Evolutionary conservation across 2,888 invertebrate species (phyloP).

Genomic region (Leptothorax acervorum): DNA sequence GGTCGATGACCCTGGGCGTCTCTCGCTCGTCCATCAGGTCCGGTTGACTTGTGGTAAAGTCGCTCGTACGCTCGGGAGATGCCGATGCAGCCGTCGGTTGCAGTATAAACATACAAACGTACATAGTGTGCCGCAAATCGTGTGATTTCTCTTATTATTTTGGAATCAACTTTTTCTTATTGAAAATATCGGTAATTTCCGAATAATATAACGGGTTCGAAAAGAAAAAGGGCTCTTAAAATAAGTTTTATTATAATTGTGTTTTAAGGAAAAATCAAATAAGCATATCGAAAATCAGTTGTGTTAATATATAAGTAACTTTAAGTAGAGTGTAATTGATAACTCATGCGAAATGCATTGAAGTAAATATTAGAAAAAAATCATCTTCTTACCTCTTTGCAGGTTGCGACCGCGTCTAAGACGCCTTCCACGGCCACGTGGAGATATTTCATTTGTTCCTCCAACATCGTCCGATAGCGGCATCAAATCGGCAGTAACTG

Average conservation of each 20-base stretch:
- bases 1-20: too few relatives aligned
- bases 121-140: background rate
- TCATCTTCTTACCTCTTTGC: constrained; percentile 6
- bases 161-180: background rate
- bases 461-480: background rate
- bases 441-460: background rate
- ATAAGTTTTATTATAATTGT: background rate
- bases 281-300: background rate
- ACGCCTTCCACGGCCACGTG: background rate
- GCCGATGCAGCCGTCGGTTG: too few relatives aligned
- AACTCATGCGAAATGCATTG: background rate
- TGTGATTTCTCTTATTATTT: background rate
- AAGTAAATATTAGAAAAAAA: background rate
- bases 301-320: background rate
- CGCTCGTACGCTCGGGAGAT: too few relatives aligned
- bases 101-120: too few relatives aligned
- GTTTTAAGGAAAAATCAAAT: background rate
- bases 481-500: background rate
- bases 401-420: background rate
- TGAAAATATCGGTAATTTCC: background rate
- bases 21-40: too few relatives aligned
- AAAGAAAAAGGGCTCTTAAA: background rate
- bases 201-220: background rate
- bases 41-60: too few relatives aligned
- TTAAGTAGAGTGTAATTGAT: background rate